Evolutionary conservation across 2,888 invertebrate species (phyloP).

Genomic region (Gonocerus acuteangulatus): DNA sequence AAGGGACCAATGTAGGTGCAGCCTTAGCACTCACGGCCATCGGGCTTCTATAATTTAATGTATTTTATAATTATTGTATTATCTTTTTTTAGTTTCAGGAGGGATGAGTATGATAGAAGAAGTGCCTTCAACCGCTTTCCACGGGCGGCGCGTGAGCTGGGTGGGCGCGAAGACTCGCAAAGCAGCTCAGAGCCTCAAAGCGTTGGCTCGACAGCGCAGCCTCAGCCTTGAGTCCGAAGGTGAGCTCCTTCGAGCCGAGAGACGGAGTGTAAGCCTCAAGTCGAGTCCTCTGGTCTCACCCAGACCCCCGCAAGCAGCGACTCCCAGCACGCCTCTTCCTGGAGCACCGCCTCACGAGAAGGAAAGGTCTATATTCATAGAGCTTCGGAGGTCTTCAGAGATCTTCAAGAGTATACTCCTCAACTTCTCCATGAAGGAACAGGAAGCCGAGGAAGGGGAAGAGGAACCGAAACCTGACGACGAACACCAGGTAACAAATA

Average conservation of each 20-base stretch:
- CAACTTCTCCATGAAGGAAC: slow-evolving; percentile 43
- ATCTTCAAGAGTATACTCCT: slow-evolving; percentile 44
- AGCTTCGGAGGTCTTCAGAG: slow-evolving; percentile 44
- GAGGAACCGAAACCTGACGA: slow-evolving; percentile 23
- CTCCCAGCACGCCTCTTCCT: slow-evolving; percentile 33
- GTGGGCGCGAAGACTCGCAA: slow-evolving; percentile 25
- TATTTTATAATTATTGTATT: no score
- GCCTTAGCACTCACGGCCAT: no score
- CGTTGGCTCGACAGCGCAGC: slow-evolving; percentile 34
- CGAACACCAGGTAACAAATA: slow-evolving; percentile 23
- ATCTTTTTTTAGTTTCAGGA: slow-evolving; percentile 6
- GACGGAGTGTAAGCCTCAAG: slow-evolving; percentile 42
- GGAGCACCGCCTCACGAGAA: slow-evolving; percentile 35
- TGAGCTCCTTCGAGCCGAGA: slow-evolving; percentile 36
- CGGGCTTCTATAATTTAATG: no score
- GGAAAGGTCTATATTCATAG: slow-evolving; percentile 43
- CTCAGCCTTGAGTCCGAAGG: slow-evolving; percentile 33
- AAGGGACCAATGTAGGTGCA: no score
- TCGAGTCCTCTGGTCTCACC: slow-evolving; percentile 41
- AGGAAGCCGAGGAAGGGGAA: slow-evolving; percentile 35
- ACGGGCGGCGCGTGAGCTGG: slow-evolving; percentile 31
- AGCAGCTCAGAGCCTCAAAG: slow-evolving; percentile 34
- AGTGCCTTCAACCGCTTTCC: not conserved
- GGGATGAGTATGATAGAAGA: slow-evolving; percentile 9
- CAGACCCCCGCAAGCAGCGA: slow-evolving; percentile 35